phyloP scores from a whole-genome alignment of 1,140 invertebrate genomes.

The Listronotus bonariensis region DNA sequence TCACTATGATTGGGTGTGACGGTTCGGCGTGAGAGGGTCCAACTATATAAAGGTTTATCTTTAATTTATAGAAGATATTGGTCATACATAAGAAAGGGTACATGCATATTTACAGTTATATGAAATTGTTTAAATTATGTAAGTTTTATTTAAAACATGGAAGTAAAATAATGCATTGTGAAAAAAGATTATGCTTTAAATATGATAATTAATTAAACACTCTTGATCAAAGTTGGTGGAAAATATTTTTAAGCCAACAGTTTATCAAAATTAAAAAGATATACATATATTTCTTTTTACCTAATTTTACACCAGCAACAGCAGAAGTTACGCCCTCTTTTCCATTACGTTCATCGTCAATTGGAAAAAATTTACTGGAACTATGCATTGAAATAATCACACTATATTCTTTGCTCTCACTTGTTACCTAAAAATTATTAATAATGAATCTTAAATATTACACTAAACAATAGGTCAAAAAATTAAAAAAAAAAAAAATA shows the following conservation, averaged over 20 bases:
- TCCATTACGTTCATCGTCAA: constrained; percentile 43
- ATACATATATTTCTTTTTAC: constrained; percentile 52
- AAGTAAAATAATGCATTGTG: too few relatives aligned
- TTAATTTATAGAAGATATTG: too few relatives aligned
- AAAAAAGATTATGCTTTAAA: too few relatives aligned
- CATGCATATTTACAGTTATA: too few relatives aligned
- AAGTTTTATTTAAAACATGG: too few relatives aligned
- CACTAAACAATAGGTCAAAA: neutral
- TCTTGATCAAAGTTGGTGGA: too few relatives aligned
- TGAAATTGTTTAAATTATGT: too few relatives aligned
- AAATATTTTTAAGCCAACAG: too few relatives aligned
- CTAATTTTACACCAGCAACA: constrained; percentile 68
- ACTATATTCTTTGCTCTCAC: constrained; percentile 57
- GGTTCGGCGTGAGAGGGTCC: constrained; percentile 11
- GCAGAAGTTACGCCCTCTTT: constrained; percentile 63
- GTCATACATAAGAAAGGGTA: too few relatives aligned
- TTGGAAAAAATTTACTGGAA: constrained; percentile 71
- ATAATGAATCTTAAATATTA: neutral
- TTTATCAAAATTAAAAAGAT: too few relatives aligned
- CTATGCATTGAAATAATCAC: constrained; percentile 73
- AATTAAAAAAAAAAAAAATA: too few relatives aligned
- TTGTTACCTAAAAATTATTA: constrained; percentile 8
- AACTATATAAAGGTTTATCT: constrained; percentile 5
- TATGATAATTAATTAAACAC: too few relatives aligned
- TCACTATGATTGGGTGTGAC: constrained; percentile 66